These are phyloP conservation scores for Zalophus californianus DNA, from an alignment of 2,797 vertebrate species.

Conservation along the genomic window DNA sequence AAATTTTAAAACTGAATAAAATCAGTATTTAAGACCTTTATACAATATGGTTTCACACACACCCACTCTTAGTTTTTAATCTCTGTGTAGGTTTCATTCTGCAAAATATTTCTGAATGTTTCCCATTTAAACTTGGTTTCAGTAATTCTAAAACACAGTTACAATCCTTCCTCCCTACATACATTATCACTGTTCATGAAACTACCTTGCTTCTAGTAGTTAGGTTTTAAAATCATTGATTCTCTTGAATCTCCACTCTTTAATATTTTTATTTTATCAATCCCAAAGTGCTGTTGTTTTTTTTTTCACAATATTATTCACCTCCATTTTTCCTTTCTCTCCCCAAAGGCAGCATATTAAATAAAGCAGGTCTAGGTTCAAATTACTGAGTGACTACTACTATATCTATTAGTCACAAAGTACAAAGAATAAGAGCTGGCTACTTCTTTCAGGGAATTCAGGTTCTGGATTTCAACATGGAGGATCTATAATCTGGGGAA, in stretches of 20 bases:
- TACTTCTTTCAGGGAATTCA: not conserved
- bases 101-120: not conserved
- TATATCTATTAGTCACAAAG: not conserved
- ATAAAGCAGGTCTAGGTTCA: not conserved
- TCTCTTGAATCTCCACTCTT: not conserved
- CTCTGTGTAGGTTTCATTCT: not conserved
- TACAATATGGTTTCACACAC: not conserved
- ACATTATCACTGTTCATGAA: not conserved
- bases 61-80: not conserved
- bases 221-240: not conserved
- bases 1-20: slow-evolving; percentile 32
- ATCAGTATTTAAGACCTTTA: not conserved
- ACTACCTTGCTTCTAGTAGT: not conserved
- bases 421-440: not conserved
- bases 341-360: not conserved
- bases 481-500: not conserved
- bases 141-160: not conserved
- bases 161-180: not conserved
- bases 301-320: not conserved
- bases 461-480: not conserved
- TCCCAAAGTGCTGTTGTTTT: not conserved
- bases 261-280: slow-evolving; percentile 45
- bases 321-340: not conserved
- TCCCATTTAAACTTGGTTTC: not conserved
- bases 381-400: not conserved